Conservation (phyloP, 2,113 vertebrate species). For the Centropus bengalensis region DNA sequence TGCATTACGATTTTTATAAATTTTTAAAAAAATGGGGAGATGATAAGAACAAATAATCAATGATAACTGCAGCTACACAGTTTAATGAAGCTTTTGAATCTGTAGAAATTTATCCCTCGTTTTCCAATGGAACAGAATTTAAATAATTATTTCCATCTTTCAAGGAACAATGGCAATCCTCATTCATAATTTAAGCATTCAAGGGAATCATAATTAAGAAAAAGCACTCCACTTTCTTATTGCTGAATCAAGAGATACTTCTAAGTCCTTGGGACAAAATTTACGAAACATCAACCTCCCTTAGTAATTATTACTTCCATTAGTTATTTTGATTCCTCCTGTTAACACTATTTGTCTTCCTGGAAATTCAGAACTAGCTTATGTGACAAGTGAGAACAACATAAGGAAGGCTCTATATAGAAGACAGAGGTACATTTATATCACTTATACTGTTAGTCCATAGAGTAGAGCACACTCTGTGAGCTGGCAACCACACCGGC, state of each 20-base stretch:
- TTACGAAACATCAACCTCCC: not conserved
- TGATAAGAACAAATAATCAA: not conserved
- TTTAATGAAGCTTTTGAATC: not conserved
- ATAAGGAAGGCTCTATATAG: not conserved
- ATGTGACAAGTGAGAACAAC: not conserved
- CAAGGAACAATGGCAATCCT: not conserved
- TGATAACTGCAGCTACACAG: not conserved
- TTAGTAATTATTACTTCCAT: not conserved
- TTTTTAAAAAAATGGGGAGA: not conserved
- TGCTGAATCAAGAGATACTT: constrained; percentile 4
- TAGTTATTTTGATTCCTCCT: not conserved
- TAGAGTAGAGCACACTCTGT: too few species aligned
- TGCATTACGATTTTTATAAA: not conserved
- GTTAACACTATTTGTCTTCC: not conserved
- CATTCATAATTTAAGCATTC: constrained; percentile 17
- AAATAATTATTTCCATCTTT: not conserved
- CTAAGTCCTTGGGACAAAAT: not conserved
- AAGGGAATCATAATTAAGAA: not conserved
- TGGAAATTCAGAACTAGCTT: not conserved
- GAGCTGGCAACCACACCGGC: not conserved
- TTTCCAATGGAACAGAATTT: not conserved
- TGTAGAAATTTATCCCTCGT: not conserved
- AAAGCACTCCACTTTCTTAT: not conserved
- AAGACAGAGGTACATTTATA: not conserved
- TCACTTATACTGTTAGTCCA: not conserved